Evolutionary conservation across 2,888 invertebrate species (phyloP).

Genomic region (Athalia circularis): DNA sequence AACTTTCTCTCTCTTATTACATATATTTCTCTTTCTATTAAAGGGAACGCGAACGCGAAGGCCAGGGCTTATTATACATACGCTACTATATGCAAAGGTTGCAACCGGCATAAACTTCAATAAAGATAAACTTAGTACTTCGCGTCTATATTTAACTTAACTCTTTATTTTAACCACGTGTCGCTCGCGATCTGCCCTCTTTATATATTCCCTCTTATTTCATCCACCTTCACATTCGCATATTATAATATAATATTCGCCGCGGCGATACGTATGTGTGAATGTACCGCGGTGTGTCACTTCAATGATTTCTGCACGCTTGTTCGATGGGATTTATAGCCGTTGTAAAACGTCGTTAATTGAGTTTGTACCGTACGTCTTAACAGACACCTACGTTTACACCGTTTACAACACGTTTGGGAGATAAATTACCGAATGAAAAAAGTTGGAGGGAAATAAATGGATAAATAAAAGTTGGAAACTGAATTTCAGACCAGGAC

Average conservation of each 20-base stretch:
- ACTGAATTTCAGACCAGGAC: too few species aligned
- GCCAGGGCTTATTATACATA: too few species aligned
- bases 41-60: too few species aligned
- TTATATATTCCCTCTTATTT: background rate
- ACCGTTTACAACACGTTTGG: slow-evolving; percentile 3
- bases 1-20: background rate
- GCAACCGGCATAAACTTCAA: slow-evolving; percentile 62
- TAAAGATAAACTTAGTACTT: slow-evolving; percentile 65
- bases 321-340: slow-evolving; percentile 52
- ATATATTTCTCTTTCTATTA: too few species aligned
- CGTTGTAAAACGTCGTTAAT: slow-evolving; percentile 57
- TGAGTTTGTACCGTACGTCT: slow-evolving; percentile 58
- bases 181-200: background rate
- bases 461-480: slow-evolving; percentile 38
- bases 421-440: background rate
- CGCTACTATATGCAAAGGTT: slow-evolving; percentile 46
- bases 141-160: slow-evolving; percentile 64
- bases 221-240: background rate
- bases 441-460: background rate
- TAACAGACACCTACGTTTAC: slow-evolving; percentile 25
- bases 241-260: too few species aligned
- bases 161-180: slow-evolving; percentile 42
- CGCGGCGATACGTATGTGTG: too few species aligned
- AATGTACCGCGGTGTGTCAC: background rate
- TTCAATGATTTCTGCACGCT: slow-evolving; percentile 33